phyloP scores from a whole-genome alignment of 2,888 invertebrate genomes.

The Pristionchus japonicus region DNA sequence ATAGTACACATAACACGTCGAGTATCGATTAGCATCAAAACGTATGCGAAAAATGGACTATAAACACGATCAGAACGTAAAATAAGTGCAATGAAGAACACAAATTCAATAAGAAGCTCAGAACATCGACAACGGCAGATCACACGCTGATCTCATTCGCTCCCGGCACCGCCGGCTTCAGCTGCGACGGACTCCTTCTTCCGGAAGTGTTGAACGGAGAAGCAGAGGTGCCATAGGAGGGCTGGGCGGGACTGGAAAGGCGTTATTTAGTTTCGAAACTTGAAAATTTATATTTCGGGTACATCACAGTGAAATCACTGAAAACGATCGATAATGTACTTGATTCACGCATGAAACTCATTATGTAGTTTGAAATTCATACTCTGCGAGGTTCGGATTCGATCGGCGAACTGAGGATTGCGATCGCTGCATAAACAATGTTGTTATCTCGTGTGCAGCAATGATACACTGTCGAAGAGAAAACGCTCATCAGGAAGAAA shows the following conservation, averaged over 20 bases:
- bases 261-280: no score
- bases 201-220: slow-evolving; percentile 18
- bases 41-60: not conserved
- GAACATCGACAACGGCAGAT: no score
- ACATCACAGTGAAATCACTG: no score
- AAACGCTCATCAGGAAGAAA: no score
- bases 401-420: not conserved
- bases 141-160: slow-evolving; percentile 29
- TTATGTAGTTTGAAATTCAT: not conserved
- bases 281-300: no score
- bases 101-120: no score
- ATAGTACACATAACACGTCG: not conserved
- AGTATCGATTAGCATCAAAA: not conserved
- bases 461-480: no score
- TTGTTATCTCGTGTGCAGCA: no score
- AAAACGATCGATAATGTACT: not conserved
- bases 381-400: not conserved
- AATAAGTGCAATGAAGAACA: no score
- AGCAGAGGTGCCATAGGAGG: not conserved
- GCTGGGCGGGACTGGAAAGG: not conserved
- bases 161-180: slow-evolving; percentile 21
- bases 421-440: no score
- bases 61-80: no score
- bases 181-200: not conserved
- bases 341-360: not conserved